Evolutionary conservation across 2,113 vertebrate genomes (phyloP), one percentile per base, ranked within the genome.

Genomic region (Meleagris gallopavo): DNA sequence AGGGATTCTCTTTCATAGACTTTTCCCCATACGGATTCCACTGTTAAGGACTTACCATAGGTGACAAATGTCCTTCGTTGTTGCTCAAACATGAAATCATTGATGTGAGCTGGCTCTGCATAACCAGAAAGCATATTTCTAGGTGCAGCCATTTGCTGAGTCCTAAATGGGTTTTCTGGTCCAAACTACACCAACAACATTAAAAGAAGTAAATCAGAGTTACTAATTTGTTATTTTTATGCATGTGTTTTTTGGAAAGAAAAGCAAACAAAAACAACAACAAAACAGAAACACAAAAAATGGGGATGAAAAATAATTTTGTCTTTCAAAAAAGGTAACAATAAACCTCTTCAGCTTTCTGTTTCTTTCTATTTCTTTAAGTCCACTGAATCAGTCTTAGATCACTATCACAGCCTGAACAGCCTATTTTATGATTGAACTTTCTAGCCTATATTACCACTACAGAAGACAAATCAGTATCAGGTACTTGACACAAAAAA

Each of bases 71-170:
- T 99, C 94, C 99, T 98, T 88, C 99, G 98, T 94, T 99, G 99
- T 77, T 99, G 99, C 87, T 99, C 99, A 97, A 99, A 99, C 99
- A 99, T 99, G 86, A 99, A 99, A 93, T 99, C 99, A 69, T 99
- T 99, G 94, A 99, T 98, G 48, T 99, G 99, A 87, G 99, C 98
- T 83, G 99, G 98, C 97, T 99, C 99, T 43, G 99, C 98, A 92
- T 98, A 99, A 83, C 99, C 99, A 93, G 99, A 99, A 72, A 99
- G 97, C 99, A 99, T 99, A 97, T 99, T 99, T 91, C 99, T 98
- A 48, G 99, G 98, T 40, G 99, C 99, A 81, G 99, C 98, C 99
- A 99, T 99, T 93, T 99, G 99, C 94, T 99, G 99, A 52, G 98
- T 98, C 96, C 97, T 98, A 97, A 98, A 99, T 25, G 99, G 99